phyloP scores from a whole-genome alignment of 2,797 vertebrate species.

The Mormyrus proboscirostris region DNA sequence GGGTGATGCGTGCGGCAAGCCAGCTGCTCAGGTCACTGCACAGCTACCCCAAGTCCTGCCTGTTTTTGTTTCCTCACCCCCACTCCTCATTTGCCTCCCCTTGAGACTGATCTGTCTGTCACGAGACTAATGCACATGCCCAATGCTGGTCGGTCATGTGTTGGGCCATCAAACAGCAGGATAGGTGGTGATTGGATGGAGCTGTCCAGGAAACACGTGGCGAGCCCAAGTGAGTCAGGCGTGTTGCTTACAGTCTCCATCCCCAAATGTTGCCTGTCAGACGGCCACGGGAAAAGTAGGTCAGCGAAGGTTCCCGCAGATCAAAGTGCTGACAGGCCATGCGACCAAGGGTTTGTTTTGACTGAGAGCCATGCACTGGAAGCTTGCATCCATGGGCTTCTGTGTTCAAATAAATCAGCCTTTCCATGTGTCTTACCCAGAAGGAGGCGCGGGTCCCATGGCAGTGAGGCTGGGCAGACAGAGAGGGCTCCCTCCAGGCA shows the following conservation, averaged over 20 bases:
- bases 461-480: constrained; percentile 41
- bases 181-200: background rate
- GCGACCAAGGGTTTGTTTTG: constrained; percentile 8
- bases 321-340: constrained; percentile 39
- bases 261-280: background rate
- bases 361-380: constrained; percentile 5
- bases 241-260: background rate
- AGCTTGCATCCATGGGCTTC: background rate
- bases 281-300: constrained; percentile 50
- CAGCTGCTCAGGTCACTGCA: background rate
- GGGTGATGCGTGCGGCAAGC: background rate
- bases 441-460: constrained; percentile 48
- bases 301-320: constrained; percentile 54
- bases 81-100: background rate
- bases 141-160: background rate
- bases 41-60: background rate
- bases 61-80: background rate
- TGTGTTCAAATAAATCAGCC: background rate
- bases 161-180: background rate
- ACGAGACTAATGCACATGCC: background rate
- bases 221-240: background rate
- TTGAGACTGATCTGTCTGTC: background rate
- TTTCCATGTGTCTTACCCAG: constrained; percentile 21
- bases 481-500: background rate
- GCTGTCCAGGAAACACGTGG: background rate